Base-by-base conservation (phyloP, 2,113 vertebrate genomes). In the Bolborhynchus lineola region DNA sequence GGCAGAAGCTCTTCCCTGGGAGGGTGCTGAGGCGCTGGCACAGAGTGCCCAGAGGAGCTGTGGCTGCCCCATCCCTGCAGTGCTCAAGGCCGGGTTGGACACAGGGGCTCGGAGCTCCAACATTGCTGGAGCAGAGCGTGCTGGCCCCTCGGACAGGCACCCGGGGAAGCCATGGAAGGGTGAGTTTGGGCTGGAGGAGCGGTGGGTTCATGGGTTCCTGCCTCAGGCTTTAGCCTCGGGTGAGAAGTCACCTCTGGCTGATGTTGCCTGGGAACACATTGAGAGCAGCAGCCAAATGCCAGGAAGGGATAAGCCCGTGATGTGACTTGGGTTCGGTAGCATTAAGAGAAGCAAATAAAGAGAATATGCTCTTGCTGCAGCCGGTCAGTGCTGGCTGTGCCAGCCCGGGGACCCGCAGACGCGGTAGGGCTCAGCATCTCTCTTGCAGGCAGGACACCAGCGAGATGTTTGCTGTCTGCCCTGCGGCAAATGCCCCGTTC, bases 391-490 rank as follows among this genome's bases (percentile, higher is more conserved):
- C 31, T 18, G 79, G 23, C 1, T 6, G 57, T 37, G 84, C 16
- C 71, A 29, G 28, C 68, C 79, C 12, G 0, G 39, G 17, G 46
- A 19, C 64, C 59, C 7, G 0, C 65, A 18, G 69, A 9, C 0
- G 0, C 8, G 7, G 92, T 23, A 76, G 2, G 0, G 64, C 64
- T 64, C 47, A 3, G 1, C 29, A 24, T 86, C 69, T 93, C 86
- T 88, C 89, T 79, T 83, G 83, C 91, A 97, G 96, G 47, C 63
- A 28, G 60, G 64, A 86, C 41, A 47, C 81, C 37, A 4, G 28
- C 3, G 28, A 82, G 82, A 98, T 98, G 98, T 98, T 98, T 5
- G 89, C 98, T 14, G 50, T 98, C 33, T 97, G 95, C 88, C 96
- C 97, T 0, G 86, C 92, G 2, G 91, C 83, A 4, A 97, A 95